Evolutionary conservation across 2,113 vertebrate genomes (phyloP).

Genomic region (Lonchura striata): DNA sequence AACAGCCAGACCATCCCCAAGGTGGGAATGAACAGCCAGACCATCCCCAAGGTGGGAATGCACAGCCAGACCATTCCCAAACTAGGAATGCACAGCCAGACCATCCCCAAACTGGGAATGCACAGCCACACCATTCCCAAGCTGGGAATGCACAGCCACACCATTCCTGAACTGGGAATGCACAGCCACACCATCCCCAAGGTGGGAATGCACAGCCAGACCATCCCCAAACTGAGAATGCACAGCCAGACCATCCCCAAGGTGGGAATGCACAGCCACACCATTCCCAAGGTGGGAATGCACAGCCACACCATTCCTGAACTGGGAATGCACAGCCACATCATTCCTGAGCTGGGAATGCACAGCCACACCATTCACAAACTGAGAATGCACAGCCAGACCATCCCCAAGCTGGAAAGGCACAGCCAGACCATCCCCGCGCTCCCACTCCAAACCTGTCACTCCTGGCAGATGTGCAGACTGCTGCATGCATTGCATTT

Average conservation of each 20-base stretch:
- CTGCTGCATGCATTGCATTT: accelerated
- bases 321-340: neutral
- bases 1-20: accelerated
- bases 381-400: neutral
- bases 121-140: neutral
- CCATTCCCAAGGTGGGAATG: neutral
- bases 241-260: neutral
- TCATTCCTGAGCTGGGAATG: neutral
- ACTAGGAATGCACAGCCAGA: neutral
- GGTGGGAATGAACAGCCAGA: neutral
- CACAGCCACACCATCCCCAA: neutral
- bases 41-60: neutral
- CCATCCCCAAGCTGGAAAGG: neutral
- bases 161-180: neutral
- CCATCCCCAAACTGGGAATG: neutral
- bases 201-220: neutral
- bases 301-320: too few species aligned
- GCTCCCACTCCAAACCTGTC: neutral
- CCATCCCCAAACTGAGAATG: neutral
- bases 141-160: neutral
- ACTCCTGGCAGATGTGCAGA: accelerated
- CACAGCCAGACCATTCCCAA: too few species aligned
- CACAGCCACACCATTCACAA: accelerated
- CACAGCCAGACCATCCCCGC: accelerated
- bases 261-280: neutral